Percentiles rank a stretch among this genome's conserved stretches.
These are phyloP conservation scores for Avahi laniger DNA, from an alignment of 2,797 vertebrate species.

Conservation along the genomic window DNA sequence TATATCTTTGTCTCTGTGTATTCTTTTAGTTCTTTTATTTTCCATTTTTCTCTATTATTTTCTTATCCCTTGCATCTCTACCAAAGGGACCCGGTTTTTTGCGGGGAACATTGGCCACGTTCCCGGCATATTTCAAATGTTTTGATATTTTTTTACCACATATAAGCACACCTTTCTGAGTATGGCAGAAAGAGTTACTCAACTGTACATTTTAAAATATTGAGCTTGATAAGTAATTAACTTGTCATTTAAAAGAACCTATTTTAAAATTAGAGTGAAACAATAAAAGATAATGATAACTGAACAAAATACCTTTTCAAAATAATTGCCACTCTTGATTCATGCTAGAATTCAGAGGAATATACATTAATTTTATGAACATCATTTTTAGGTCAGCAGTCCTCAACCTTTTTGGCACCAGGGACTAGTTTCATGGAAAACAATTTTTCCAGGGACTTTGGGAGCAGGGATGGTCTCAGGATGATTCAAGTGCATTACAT, in stretches of 20 bases:
- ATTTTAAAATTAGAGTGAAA: constrained; percentile 34
- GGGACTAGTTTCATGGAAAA: too few species aligned
- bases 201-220: constrained; percentile 33
- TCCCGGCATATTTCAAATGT: too few species aligned
- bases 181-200: neutral
- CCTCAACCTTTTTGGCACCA: too few species aligned
- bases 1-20: too few species aligned
- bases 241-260: constrained; percentile 6
- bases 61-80: too few species aligned
- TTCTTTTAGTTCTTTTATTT: too few species aligned
- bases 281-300: constrained; percentile 46
- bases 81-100: too few species aligned
- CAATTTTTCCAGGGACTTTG: too few species aligned
- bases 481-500: too few species aligned
- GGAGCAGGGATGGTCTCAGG: too few species aligned
- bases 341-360: neutral
- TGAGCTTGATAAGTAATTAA: constrained; percentile 27
- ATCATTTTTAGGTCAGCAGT: neutral
- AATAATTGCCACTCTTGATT: neutral
- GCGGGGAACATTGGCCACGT: too few species aligned
- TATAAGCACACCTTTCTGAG: neutral
- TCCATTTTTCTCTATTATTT: too few species aligned
- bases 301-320: neutral
- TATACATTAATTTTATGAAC: neutral
- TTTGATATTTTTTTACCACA: constrained; percentile 63